Evolutionary conservation across 1,140 invertebrate genomes (phyloP).

Genomic region (Delia radicum): DNA sequence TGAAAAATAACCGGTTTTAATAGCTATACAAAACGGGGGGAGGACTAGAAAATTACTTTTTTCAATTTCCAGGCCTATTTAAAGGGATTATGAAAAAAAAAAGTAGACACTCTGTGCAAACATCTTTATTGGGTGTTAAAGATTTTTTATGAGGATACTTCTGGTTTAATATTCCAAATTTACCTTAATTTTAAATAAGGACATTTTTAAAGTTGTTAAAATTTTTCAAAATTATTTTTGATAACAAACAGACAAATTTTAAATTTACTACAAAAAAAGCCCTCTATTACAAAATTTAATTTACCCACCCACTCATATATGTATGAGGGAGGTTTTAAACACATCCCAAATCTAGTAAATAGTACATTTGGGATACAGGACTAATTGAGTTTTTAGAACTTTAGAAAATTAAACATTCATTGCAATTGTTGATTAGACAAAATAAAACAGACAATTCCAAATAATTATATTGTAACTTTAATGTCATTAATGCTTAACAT

Average conservation of each 20-base stretch:
- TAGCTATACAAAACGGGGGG: neutral
- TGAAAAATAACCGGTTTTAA: neutral
- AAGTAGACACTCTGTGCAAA: neutral
- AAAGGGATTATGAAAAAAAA: neutral
- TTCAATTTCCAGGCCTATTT: neutral
- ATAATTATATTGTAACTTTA: conserved; percentile 18
- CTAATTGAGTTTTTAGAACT: neutral
- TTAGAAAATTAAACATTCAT: conserved; percentile 19
- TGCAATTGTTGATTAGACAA: neutral
- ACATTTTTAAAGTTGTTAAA: neutral
- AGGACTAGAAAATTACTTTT: neutral
- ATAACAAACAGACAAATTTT: neutral
- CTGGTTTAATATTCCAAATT: neutral
- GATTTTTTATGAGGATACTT: neutral
- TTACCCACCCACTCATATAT: neutral
- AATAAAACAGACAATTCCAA: conserved; percentile 12
- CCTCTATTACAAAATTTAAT: neutral
- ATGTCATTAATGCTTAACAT: neutral
- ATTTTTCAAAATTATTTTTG: neutral
- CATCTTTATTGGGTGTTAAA: neutral
- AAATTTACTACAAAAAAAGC: neutral
- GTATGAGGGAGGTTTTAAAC: neutral
- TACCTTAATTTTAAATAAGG: neutral
- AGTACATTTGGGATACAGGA: neutral
- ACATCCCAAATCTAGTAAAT: neutral